Base-by-base conservation (phyloP, 2,113 vertebrate species). In the Oxyura jamaicensis region DNA sequence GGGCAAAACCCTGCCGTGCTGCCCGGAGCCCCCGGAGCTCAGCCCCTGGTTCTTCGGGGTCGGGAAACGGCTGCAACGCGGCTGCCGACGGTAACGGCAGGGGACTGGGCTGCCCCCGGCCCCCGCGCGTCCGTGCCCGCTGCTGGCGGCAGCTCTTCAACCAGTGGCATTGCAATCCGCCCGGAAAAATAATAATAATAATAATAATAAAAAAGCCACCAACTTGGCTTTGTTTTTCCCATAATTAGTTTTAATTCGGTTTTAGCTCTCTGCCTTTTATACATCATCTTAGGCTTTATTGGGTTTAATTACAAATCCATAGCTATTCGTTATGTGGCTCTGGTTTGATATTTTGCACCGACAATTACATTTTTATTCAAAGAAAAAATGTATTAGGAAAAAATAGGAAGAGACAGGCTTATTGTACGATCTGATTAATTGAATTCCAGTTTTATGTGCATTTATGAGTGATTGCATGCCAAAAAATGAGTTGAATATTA, bases 341-440 rank as follows among this genome's bases (percentile, higher is more conserved):
- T 85, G 53, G 82, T 92, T 97, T 97, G 95, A 97, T 97, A 95
- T 98, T 98, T 97, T 96, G 72, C 86, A 95, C 86, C 97, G 92
- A 97, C 97, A 97, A 96, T 97, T 97, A 97, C 77, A 96, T 97
- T 98, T 97, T 98, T 97, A 96, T 97, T 97, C 89, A 87, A 97
- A 96, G 93, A 93, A 96, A 97, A 97, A 98, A 95, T 25, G 44
- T 84, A 97, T 97, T 97, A 91, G 90, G 93, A 88, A 95, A 97
- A 97, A 98, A 97, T 92, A 97, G 91, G 81, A 88, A 91, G 94
- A 94, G 95, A 88, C 79, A 83, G 93, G 92, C 76, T 91, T 82
- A 96, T 98, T 98, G 88, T 97, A 87, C 33, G 50, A 93, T 59
- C 91, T 98, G 97, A 98, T 98, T 98, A 98, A 98, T 95, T 97